phyloP scores from a whole-genome alignment of 2,888 invertebrate genomes.

The Drosophila hamatofila region DNA sequence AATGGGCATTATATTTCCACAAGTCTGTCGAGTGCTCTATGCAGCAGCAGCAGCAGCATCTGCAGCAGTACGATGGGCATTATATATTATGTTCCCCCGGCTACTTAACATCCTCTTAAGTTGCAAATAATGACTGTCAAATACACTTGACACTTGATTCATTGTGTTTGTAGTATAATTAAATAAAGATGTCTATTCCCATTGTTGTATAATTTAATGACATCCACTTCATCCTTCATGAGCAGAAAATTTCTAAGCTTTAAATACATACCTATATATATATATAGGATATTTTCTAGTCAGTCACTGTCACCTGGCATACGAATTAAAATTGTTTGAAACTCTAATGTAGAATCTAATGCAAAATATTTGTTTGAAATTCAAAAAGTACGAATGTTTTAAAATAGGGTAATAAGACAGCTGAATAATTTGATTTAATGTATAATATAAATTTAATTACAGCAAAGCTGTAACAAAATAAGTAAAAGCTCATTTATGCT shows the following conservation, averaged over 20 bases:
- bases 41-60: slow-evolving; percentile 6
- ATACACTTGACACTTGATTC: slow-evolving; percentile 36
- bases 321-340: background rate
- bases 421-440: background rate
- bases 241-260: background rate
- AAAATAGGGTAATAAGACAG: background rate
- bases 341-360: background rate
- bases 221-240: slow-evolving; percentile 10
- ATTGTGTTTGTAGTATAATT: slow-evolving; percentile 2
- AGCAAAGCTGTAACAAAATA: too few relatives aligned
- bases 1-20: slow-evolving; percentile 44
- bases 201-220: slow-evolving; percentile 10
- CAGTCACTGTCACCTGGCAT: background rate
- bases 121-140: slow-evolving; percentile 56
- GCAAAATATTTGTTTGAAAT: background rate
- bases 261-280: background rate
- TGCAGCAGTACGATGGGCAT: slow-evolving; percentile 39
- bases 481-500: background rate
- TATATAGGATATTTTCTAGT: background rate
- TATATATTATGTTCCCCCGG: slow-evolving; percentile 48
- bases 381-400: background rate
- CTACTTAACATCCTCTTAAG: slow-evolving; percentile 28
- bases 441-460: background rate
- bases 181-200: slow-evolving; percentile 19
- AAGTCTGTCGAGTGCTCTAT: slow-evolving; percentile 34